Base-by-base conservation (phyloP, 2,888 invertebrate genomes). In the Drosophila longiperda region DNA sequence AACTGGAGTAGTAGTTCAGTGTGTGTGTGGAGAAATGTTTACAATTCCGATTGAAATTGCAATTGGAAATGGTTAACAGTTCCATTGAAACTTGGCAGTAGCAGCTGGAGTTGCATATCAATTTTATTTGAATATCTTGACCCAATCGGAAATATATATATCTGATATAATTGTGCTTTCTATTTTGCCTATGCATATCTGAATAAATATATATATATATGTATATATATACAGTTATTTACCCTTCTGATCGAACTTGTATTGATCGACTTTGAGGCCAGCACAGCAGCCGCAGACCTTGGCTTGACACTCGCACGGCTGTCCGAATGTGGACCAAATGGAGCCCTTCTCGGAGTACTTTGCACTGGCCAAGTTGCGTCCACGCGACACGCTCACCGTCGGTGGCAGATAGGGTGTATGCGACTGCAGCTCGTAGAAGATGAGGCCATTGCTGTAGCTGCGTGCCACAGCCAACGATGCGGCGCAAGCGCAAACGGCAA, bases 261-360 rank as follows among this genome's bases (percentile, higher is more conserved):
- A 94, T 42, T 94, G 93, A 66, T 95, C 94, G 68, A 97, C 94
- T 79, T 95, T 95, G 77, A 97, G 94, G n/a, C 96, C 96, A 3
- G 95, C 95, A 85, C 97, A 97, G 90, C 97, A 97, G 54, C 94
- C 94, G 86, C 97, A 97, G 57, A 94, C 92, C 0, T 94, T 90
- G 5, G 93, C 94, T 23, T 94, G 93, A 86, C 97, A 97, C 11
- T 94, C 93, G 79, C 93, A 92, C 32, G 91, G 92, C 76, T 91
- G 89, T 0, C 92, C 92, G 42, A 92, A 90, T 7, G 91, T 91
- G 0, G 92, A 92, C 86, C 92, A 92, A 26, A 92, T 92, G 20
- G 92, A 91, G 17, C 91, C 91, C 67, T 91, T 85, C 34, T 82
- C 76, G 20, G 92, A 90, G 54, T 91, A 90, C 66, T 87, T 85